Evolutionary conservation across 2,888 invertebrate genomes (phyloP).

Genomic region (Cerastoderma edule): DNA sequence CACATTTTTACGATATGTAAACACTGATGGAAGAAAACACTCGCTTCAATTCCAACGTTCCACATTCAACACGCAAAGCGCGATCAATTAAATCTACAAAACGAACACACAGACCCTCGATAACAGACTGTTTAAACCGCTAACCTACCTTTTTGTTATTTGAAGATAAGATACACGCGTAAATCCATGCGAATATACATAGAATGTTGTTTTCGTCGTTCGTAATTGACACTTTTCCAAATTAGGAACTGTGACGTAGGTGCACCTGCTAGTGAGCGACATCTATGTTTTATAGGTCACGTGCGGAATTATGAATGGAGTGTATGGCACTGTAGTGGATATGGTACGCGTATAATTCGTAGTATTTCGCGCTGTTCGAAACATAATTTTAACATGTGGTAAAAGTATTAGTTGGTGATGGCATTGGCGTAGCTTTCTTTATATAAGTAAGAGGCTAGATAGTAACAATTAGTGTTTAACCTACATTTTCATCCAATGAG

Average conservation of each 20-base stretch:
- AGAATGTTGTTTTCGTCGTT: constrained; percentile 47
- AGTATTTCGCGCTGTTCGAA: background rate
- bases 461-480: too few relatives aligned
- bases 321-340: too few relatives aligned
- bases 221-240: constrained; percentile 66
- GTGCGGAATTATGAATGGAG: constrained; percentile 51
- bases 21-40: constrained; percentile 22
- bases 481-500: too few relatives aligned
- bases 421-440: background rate
- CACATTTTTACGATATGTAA: constrained; percentile 23
- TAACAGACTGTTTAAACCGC: background rate
- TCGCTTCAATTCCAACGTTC: constrained; percentile 3
- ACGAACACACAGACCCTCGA: background rate
- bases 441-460: too few relatives aligned
- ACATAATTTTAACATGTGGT: too few relatives aligned
- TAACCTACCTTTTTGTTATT: constrained; percentile 13
- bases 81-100: background rate
- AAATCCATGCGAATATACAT: constrained; percentile 31
- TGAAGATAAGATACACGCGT: constrained; percentile 31
- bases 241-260: constrained; percentile 62
- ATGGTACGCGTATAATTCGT: background rate
- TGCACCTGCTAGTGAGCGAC: constrained; percentile 55
- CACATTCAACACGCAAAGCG: background rate
- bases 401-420: too few relatives aligned
- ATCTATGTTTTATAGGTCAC: constrained; percentile 50